Conservation (phyloP, 2,888 invertebrate genomes). For the Conchocele bisecta region DNA sequence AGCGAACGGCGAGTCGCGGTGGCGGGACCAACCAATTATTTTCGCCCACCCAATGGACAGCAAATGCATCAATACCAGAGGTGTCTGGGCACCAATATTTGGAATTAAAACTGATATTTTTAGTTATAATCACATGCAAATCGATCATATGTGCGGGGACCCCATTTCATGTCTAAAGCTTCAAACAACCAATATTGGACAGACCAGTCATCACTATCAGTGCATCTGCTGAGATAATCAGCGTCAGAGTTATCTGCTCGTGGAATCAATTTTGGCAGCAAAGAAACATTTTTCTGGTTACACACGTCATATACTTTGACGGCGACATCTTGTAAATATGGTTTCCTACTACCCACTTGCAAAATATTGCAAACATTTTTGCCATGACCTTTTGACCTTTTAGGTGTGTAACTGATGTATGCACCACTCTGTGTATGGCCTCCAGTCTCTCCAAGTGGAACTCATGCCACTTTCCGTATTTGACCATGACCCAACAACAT, state of each 20-base stretch:
- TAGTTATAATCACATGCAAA: conserved; percentile 40
- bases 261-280: conserved; percentile 27
- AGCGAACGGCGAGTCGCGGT: conserved; percentile 24
- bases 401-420: conserved; percentile 11
- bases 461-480: neutral
- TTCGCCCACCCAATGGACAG: conserved; percentile 11
- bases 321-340: conserved; percentile 24
- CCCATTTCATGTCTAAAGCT: conserved; percentile 27
- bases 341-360: conserved; percentile 27
- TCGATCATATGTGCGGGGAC: conserved; percentile 35
- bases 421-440: conserved; percentile 7
- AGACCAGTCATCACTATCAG: conserved; percentile 40
- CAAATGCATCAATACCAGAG: conserved; percentile 37
- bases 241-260: conserved; percentile 18
- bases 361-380: conserved; percentile 31
- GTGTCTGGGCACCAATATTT: conserved; percentile 43
- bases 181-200: conserved; percentile 14
- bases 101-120: conserved; percentile 44
- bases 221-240: conserved; percentile 25
- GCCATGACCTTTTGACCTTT: conserved; percentile 20
- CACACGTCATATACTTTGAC: conserved; percentile 7
- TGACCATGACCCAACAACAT: conserved; percentile 7
- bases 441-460: conserved; percentile 36
- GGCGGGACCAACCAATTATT: conserved; percentile 55
- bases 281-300: neutral